Percentiles rank a stretch among this genome's conserved stretches.
Conservation (phyloP, 2,888 invertebrate genomes). For the Meteorus colon region DNA sequence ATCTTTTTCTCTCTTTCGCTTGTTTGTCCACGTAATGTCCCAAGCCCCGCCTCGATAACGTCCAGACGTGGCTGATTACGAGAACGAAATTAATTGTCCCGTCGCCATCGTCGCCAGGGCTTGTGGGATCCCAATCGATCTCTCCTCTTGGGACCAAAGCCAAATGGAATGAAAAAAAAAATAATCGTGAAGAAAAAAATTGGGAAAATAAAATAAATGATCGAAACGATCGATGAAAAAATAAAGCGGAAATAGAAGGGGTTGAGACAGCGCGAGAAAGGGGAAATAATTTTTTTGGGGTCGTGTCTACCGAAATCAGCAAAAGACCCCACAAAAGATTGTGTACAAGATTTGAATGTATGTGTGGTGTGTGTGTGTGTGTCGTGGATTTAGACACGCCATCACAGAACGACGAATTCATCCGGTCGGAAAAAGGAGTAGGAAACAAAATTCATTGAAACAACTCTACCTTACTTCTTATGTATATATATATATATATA, state of each 20-base stretch:
- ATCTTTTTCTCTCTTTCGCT: background rate
- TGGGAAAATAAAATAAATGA: slow-evolving; percentile 14
- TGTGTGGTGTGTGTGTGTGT: slow-evolving; percentile 53
- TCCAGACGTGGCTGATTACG: slow-evolving; percentile 25
- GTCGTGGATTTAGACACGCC: slow-evolving; percentile 44
- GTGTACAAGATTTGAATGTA: slow-evolving; percentile 49
- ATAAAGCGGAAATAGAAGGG: background rate
- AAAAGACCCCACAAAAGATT: slow-evolving; percentile 14
- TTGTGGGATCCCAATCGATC: slow-evolving; percentile 31
- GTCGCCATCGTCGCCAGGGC: slow-evolving; percentile 26
- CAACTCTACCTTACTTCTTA: slow-evolving; percentile 50
- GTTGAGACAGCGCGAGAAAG: background rate
- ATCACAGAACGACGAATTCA: slow-evolving; percentile 61
- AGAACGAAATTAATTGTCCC: slow-evolving; percentile 32
- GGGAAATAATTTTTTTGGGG: background rate
- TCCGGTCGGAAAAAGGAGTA: slow-evolving; percentile 50
- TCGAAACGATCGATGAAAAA: slow-evolving; percentile 10
- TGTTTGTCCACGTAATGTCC: slow-evolving; percentile 7
- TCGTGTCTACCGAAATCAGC: slow-evolving; percentile 13
- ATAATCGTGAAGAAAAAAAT: background rate
- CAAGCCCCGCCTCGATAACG: slow-evolving; percentile 15
- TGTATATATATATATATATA: background rate
- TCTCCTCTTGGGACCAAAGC: background rate
- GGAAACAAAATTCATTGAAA: slow-evolving; percentile 41
- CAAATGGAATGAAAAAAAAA: background rate